Conservation (phyloP, 2,888 invertebrate genomes). For the Biston betularia region DNA sequence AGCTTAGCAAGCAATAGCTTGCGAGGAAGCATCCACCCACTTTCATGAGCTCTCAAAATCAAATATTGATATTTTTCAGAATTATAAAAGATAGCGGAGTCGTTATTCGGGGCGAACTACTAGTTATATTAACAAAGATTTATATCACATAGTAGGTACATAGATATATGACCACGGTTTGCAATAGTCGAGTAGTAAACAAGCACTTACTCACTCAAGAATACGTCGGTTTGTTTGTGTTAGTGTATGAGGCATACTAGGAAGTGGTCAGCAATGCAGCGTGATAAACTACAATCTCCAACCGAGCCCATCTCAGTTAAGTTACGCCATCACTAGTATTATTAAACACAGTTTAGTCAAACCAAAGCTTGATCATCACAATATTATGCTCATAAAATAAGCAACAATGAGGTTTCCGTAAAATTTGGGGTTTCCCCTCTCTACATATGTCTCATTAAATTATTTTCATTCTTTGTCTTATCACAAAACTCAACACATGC, state of each 20-base stretch:
- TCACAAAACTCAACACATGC: no score
- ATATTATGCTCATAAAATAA: not conserved
- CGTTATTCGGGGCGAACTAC: not conserved
- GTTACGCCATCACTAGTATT: constrained; percentile 1
- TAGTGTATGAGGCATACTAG: not conserved
- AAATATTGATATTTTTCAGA: no score
- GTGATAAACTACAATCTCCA: constrained; percentile 10
- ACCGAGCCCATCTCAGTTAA: not conserved
- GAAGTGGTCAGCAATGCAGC: constrained; percentile 6
- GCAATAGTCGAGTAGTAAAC: not conserved
- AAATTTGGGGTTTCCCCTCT: no score
- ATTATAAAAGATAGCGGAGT: no score
- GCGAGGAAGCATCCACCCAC: no score
- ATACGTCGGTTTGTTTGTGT: constrained; percentile 6
- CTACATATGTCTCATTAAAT: no score
- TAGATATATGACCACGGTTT: not conserved
- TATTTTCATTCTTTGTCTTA: no score
- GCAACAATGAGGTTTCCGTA: no score
- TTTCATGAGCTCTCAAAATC: no score
- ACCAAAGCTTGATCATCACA: not conserved
- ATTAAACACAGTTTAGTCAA: not conserved
- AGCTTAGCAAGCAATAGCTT: no score
- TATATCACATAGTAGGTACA: no score
- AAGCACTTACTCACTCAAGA: not conserved
- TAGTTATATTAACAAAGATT: no score